Evolutionary conservation across 1,140 invertebrate species (phyloP).

Genomic region (Pomacea maculata): DNA sequence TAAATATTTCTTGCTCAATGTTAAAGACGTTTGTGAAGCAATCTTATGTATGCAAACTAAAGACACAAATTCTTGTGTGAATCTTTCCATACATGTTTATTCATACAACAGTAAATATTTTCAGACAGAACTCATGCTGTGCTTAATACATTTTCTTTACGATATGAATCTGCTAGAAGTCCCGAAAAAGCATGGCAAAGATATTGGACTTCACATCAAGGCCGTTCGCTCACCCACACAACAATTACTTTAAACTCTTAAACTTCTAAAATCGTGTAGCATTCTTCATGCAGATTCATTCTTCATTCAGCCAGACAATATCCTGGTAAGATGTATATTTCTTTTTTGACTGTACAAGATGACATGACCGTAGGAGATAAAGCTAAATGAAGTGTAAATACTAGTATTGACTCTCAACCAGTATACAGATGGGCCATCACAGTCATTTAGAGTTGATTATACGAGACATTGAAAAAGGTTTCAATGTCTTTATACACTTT

Average conservation of each 20-base stretch:
- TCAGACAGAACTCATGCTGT: not conserved
- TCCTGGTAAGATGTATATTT: conserved; percentile 76
- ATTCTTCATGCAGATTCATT: conserved; percentile 92
- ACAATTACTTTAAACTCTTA: conserved; percentile 93
- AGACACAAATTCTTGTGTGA: no score
- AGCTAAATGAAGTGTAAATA: no score
- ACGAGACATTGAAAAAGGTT: no score
- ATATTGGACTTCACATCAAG: conserved; percentile 96
- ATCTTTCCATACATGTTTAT: no score
- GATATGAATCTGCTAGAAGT: conserved; percentile 77
- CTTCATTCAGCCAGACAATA: conserved; percentile 97
- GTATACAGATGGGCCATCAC: not conserved
- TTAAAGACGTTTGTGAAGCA: no score
- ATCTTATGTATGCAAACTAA: no score
- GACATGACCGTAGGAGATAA: no score
- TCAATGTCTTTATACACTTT: no score
- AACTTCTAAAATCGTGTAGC: conserved; percentile 93
- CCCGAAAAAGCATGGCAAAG: conserved; percentile 97
- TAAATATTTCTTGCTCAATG: no score
- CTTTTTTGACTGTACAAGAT: not conserved
- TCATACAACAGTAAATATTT: no score
- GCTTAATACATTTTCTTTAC: conserved; percentile 11
- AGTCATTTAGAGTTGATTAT: not conserved
- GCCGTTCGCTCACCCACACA: conserved; percentile 97
- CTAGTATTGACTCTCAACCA: no score